phyloP scores from a whole-genome alignment of 2,113 vertebrate genomes.

The Onychorhynchus coronatus region DNA sequence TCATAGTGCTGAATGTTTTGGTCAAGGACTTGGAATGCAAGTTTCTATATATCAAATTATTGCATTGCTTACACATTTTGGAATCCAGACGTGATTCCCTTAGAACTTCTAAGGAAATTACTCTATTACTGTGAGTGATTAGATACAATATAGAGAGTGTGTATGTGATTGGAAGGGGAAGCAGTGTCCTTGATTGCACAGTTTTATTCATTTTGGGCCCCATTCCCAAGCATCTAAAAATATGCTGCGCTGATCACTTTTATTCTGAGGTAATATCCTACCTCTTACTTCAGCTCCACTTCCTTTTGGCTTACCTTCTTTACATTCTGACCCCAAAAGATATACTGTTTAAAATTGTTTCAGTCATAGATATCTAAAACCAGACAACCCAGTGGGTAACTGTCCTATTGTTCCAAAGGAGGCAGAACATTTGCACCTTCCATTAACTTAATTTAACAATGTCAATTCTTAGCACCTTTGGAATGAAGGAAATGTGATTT shows the following conservation, averaged over 20 bases:
- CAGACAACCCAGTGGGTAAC: not conserved
- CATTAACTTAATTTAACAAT: not conserved
- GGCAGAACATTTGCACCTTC: not conserved
- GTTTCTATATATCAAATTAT: not conserved
- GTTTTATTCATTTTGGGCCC: conserved; percentile 35
- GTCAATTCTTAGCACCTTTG: not conserved
- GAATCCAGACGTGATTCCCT: conserved; percentile 21
- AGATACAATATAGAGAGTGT: conserved; percentile 43
- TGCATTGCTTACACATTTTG: conserved; percentile 14
- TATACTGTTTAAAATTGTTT: not conserved
- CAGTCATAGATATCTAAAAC: not conserved
- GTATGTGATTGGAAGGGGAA: conserved; percentile 58
- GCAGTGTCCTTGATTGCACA: conserved; percentile 50
- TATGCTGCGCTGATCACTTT: conserved; percentile 21
- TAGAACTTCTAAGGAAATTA: conserved; percentile 60
- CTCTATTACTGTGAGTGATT: conserved; percentile 42
- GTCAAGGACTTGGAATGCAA: not conserved
- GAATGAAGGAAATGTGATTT: not conserved
- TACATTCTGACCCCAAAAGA: not conserved
- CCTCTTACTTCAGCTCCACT: conserved; percentile 48
- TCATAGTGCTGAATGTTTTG: not conserved
- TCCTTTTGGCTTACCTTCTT: conserved; percentile 49
- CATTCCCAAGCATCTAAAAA: conserved; percentile 66
- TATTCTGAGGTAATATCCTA: conserved; percentile 58
- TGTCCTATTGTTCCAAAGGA: conserved; percentile 5